phyloP scores from a whole-genome alignment of 2,797 vertebrate species.

The Botia kubotai region DNA sequence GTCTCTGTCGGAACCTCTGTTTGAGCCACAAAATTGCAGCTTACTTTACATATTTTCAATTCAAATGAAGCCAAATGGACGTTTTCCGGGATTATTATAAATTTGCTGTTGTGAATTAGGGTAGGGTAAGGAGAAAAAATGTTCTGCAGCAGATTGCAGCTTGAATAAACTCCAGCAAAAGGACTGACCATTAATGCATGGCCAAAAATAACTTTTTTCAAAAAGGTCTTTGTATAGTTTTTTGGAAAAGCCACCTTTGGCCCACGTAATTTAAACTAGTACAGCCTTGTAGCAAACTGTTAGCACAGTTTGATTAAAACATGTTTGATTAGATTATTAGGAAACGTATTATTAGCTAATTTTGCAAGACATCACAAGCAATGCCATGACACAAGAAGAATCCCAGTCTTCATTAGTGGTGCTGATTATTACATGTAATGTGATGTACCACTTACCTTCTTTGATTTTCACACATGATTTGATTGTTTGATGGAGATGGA shows the following conservation, averaged over 20 bases:
- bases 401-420: background rate
- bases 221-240: background rate
- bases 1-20: too few relatives aligned
- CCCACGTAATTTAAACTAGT: background rate
- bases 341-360: background rate
- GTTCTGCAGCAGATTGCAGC: too few relatives aligned
- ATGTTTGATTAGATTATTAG: background rate
- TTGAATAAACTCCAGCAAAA: slow-evolving; percentile 6
- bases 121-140: background rate
- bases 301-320: background rate
- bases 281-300: background rate
- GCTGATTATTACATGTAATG: slow-evolving; percentile 43
- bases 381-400: slow-evolving; percentile 26
- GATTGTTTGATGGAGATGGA: slow-evolving; percentile 51
- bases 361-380: slow-evolving; percentile 11
- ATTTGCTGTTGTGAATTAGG: background rate
- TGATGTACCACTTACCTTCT: slow-evolving; percentile 4
- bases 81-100: too few relatives aligned
- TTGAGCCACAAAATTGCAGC: too few relatives aligned
- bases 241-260: background rate
- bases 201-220: too few relatives aligned
- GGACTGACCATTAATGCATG: background rate
- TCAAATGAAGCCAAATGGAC: too few relatives aligned
- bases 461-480: slow-evolving; percentile 37
- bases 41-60: too few relatives aligned